Conservation (phyloP, 2,113 vertebrate genomes). For the Sakesphorus luctuosus region DNA sequence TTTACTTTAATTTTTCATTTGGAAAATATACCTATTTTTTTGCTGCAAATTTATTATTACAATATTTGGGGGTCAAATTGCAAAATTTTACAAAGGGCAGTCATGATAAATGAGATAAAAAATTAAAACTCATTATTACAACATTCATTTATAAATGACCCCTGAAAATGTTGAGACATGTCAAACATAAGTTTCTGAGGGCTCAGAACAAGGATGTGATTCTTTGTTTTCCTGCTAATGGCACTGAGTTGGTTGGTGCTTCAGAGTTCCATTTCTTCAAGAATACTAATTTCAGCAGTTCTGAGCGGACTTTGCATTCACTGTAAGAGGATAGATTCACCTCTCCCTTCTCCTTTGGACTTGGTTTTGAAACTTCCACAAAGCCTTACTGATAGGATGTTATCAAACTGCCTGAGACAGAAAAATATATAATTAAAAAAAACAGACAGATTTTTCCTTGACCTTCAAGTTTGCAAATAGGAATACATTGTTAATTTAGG, state of each 20-base stretch:
- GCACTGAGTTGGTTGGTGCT: background rate
- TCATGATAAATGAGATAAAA: background rate
- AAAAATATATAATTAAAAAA: background rate
- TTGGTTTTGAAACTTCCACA: background rate
- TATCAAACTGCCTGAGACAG: background rate
- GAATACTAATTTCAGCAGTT: background rate
- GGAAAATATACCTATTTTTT: background rate
- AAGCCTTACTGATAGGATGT: background rate
- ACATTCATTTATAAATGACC: background rate
- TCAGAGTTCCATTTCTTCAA: background rate
- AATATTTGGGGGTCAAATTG: background rate
- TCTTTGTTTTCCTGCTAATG: background rate
- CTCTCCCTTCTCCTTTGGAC: background rate
- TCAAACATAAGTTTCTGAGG: background rate
- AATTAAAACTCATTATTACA: background rate
- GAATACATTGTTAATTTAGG: background rate
- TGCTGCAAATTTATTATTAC: background rate
- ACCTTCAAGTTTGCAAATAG: background rate
- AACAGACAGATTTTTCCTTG: background rate
- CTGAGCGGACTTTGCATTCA: rapidly evolving
- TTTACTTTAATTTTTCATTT: background rate
- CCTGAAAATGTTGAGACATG: background rate
- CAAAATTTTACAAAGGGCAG: background rate
- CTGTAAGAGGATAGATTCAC: background rate
- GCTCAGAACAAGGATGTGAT: background rate